phyloP scores from a whole-genome alignment of 2,797 vertebrate species.

The Hyperoplus lanceolatus region DNA sequence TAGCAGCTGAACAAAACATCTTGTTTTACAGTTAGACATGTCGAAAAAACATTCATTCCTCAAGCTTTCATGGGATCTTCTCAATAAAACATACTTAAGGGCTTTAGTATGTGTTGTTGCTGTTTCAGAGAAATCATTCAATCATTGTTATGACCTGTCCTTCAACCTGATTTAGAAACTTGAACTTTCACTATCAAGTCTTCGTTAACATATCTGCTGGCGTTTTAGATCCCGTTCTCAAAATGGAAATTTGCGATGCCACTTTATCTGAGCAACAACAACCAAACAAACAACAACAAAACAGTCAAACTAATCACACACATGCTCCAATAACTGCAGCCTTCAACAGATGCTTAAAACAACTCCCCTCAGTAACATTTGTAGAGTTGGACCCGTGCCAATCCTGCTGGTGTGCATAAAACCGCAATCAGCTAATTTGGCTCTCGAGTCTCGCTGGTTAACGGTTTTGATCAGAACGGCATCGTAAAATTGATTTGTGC shows the following conservation, averaged over 20 bases:
- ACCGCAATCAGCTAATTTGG: slow-evolving; percentile 50
- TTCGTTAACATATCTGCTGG: background rate
- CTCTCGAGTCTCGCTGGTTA: slow-evolving; percentile 37
- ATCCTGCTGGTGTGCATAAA: slow-evolving; percentile 39
- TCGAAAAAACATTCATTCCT: background rate
- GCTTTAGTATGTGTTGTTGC: background rate
- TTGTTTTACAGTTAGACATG: background rate
- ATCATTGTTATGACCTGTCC: background rate
- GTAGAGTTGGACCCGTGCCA: slow-evolving; percentile 23
- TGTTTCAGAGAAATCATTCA: background rate
- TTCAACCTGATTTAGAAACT: background rate
- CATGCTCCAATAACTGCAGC: background rate
- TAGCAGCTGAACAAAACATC: background rate
- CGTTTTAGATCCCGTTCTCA: background rate
- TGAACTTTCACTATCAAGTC: background rate
- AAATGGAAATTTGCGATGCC: background rate
- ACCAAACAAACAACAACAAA: background rate
- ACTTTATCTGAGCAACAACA: background rate
- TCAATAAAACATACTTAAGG: background rate
- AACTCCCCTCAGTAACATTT: background rate
- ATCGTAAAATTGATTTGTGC: slow-evolving; percentile 35
- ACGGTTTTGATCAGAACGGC: slow-evolving; percentile 53
- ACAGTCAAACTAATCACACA: slow-evolving; percentile 2
- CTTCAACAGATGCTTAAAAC: slow-evolving; percentile 5
- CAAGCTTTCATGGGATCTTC: background rate